Conservation (phyloP, 2,888 invertebrate genomes). For the Dione juno region DNA sequence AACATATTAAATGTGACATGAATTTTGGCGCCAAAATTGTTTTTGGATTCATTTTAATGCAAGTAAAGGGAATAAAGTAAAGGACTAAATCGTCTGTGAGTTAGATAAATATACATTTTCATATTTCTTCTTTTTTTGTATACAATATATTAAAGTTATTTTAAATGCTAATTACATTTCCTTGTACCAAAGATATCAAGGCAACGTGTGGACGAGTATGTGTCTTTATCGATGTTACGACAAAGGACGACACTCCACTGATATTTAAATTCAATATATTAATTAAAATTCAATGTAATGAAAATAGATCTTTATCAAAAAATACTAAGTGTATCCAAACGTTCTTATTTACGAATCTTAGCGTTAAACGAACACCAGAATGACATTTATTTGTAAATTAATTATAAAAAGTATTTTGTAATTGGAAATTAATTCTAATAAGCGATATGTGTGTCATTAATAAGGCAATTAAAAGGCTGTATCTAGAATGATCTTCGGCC, state of each 20-base stretch:
- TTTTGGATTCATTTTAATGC: too few relatives aligned
- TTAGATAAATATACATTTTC: neutral
- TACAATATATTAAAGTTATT: neutral
- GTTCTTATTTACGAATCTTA: constrained; percentile 30
- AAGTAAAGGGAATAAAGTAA: too few relatives aligned
- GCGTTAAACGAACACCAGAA: constrained; percentile 38
- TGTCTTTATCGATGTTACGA: constrained; percentile 15
- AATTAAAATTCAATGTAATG: constrained; percentile 18
- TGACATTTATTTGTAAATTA: constrained; percentile 41
- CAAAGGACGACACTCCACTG: constrained; percentile 16
- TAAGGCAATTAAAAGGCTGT: constrained; percentile 39
- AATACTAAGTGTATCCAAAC: constrained; percentile 10
- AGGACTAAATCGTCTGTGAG: neutral
- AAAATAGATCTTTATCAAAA: constrained; percentile 29
- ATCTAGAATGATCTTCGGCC: constrained; percentile 31
- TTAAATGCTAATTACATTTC: constrained; percentile 3
- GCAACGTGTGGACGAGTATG: constrained; percentile 15
- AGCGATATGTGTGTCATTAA: constrained; percentile 38
- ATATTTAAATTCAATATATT: constrained; percentile 16
- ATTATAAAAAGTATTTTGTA: constrained; percentile 36
- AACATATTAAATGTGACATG: neutral
- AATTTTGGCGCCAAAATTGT: neutral
- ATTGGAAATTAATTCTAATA: constrained; percentile 41
- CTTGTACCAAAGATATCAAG: constrained; percentile 4
- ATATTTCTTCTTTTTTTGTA: neutral